Percentiles rank a stretch among this genome's conserved stretches.
phyloP scores from a whole-genome alignment of 2,113 vertebrate genomes.

The Rhinoderma darwinii region DNA sequence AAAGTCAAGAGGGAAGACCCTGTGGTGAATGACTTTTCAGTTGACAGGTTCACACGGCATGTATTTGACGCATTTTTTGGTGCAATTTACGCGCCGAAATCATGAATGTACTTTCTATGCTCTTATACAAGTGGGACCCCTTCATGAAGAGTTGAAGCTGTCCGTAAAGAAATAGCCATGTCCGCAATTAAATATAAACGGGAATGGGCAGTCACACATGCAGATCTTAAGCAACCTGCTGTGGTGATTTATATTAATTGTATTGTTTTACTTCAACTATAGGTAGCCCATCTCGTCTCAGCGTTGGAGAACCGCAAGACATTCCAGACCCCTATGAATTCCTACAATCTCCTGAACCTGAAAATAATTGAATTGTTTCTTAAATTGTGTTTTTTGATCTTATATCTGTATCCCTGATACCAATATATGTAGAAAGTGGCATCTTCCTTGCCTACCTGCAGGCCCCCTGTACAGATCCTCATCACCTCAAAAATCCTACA shows the following conservation, averaged over 20 bases:
- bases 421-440: not conserved
- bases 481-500: too few species aligned
- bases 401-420: not conserved
- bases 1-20: too few species aligned
- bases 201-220: not conserved
- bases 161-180: not conserved
- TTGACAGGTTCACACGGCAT: too few species aligned
- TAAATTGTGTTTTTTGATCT: slow-evolving; percentile 10
- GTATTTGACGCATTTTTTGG: not conserved
- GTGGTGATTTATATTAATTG: not conserved
- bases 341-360: slow-evolving; percentile 90
- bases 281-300: slow-evolving; percentile 93
- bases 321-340: slow-evolving; percentile 95
- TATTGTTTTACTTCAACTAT: slow-evolving; percentile 28
- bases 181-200: not conserved
- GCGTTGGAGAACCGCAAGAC: slow-evolving; percentile 88
- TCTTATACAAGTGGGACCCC: too few species aligned
- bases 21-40: too few species aligned
- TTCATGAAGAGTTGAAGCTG: not conserved
- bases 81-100: too few species aligned
- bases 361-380: slow-evolving; percentile 69
- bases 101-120: not conserved
- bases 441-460: not conserved
- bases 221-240: not conserved
- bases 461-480: not conserved